Evolutionary conservation across 2,888 invertebrate genomes (phyloP), one percentile per base, ranked within the genome.

Genomic region (Cantharis rufa): DNA sequence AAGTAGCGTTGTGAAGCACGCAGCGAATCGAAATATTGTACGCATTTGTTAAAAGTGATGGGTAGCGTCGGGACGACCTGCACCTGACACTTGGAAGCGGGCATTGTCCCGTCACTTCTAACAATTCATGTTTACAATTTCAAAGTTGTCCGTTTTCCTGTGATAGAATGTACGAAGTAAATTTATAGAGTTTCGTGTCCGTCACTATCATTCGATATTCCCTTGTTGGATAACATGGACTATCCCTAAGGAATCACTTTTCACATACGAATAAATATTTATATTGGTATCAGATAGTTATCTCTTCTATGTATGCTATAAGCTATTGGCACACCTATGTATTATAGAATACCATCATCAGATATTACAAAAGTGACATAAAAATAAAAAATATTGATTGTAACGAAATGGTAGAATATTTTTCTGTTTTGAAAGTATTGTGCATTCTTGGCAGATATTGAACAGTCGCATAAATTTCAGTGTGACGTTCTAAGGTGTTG

Each of bases 41-140:
- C 80, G 79, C 83, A 84, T 85, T 84, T 85, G 84, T 85, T 84
- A 82, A 81, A 80, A 79, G 79, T 76, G 76, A 80, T 78, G 78
- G 76, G 72, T 72, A 77, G 80, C 79, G 77, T 79, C 81, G 78
- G 79, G 79, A 76, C 78, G 81, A 80, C 82, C 64, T 82, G 82
- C 84, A 84, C 82, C 83, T 85, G 84, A 85, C 85, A 84, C 85
- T 83, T 84, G 82, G 77, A 82, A 82, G 82, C 81, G 82, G 80
- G 82, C 84, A 85, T 85, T 85, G 84, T 85, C 81, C 83, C 82
- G 83, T 84, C 84, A 81, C 83, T 79, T 79, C 81, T 80, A 82
- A 82, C 84, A 83, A 84, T 83, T 84, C 83, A 82, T 83, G 84
- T 83, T 82, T 81, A 83, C 84, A 83, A 82, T 84, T 83, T 84